Evolutionary conservation across 2,113 vertebrate genomes (phyloP), one percentile per base, ranked within the genome.

Genomic region (Lepus timidus): DNA sequence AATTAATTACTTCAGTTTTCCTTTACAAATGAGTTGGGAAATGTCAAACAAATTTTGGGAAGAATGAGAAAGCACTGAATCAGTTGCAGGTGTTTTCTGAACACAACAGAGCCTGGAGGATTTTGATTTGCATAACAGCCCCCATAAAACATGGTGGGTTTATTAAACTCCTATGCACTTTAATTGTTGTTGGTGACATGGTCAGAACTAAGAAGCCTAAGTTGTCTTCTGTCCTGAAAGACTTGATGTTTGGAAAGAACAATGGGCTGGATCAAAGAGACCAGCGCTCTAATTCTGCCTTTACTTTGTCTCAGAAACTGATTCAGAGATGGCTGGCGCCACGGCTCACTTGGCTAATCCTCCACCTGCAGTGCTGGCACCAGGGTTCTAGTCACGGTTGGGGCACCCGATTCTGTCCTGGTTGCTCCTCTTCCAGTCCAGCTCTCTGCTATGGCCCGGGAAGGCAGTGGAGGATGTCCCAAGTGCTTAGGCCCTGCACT

Each of bases 1-100:
- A 92, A 97, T 96, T 76, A 96, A 87, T 85, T 78, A 39, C 65
- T 97, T 97, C 96, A 88, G 90, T 97, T 68, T 97, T 70, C 39
- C 78, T 87, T 39, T 93, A 74, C 73, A 97, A 97, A 93, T 93
- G 95, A 96, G 22, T 90, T 88, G 62, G 67, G 86, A 97, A 97
- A 97, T 95, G 71, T 91, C 92, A 98, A 85, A 84, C 95, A 96
- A 90, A 88, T 78, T 95, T 95, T 81, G 92, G 51, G 16, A 82
- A 58, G 61, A 73, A 91, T 88, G 74, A 96, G 20, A 89, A 88
- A 95, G 90, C 22, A 76, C 44, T 51, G 79, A 88, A 49, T 67
- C n/a, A 67, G n/a, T 62, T 73, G 61, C 55, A 51, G 88, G 33
- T 62, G 36, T 86, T 80, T 95, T 85, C 44, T 51, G 79, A 94